A percentile compares a stretch with the other conserved stretches of the same genome.
phyloP scores from a whole-genome alignment of 2,113 vertebrate genomes.

The Alexandromys fortis region DNA sequence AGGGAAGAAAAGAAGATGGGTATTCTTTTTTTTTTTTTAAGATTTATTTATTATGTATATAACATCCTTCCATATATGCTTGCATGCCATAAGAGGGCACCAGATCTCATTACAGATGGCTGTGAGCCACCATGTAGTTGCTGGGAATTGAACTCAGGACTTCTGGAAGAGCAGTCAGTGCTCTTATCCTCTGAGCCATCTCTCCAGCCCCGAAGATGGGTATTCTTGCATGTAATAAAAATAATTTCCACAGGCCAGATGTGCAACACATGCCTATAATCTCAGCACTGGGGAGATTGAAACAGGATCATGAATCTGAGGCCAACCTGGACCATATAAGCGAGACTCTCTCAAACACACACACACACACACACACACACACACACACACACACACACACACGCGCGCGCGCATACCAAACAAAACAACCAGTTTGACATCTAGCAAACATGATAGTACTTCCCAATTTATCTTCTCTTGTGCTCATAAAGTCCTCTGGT shows the following conservation, averaged over 20 bases:
- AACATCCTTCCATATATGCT: no score
- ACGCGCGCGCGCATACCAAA: not conserved
- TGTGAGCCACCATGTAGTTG: no score
- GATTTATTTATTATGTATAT: no score
- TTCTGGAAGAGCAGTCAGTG: no score
- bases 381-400: no score
- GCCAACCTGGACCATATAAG: not conserved
- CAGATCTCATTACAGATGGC: no score
- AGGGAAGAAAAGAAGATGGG: not conserved
- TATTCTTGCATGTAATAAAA: not conserved
- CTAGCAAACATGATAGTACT: not conserved
- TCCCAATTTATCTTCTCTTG: not conserved
- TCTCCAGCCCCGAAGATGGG: not conserved
- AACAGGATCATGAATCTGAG: not conserved
- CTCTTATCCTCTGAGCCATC: no score
- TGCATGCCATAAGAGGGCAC: no score
- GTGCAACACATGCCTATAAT: not conserved
- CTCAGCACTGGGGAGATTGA: not conserved
- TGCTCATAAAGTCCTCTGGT: not conserved
- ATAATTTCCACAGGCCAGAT: not conserved
- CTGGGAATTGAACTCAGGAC: no score
- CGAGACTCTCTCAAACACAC: not conserved
- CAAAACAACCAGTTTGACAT: not conserved
- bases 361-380: no score
- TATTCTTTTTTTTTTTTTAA: not conserved